Base-by-base conservation (phyloP, 2,113 vertebrate genomes). In the Forbesichthys agassizii region DNA sequence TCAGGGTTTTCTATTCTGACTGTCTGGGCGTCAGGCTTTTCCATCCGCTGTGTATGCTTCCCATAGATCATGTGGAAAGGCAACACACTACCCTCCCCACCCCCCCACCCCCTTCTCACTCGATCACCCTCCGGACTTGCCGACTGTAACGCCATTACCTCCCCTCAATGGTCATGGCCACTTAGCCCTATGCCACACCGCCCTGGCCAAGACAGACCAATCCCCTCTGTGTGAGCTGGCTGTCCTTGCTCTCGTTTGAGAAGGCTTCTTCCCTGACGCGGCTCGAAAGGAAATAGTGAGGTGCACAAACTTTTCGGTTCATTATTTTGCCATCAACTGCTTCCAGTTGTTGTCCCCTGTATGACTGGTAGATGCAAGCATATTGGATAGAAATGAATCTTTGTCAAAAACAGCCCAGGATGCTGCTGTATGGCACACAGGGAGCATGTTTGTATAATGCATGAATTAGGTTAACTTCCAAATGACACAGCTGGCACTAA, bases 151-250 rank as follows among this genome's bases (percentile, higher is more conserved):
- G 82, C 78, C 69, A 85, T 86, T 85, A 81, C 80, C 81, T 81
- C 86, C 77, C 79, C 88, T 82, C 79, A 13, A 73, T 71, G 85
- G 86, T 86, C 88, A 88, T 80, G 82, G 86, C 86, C 85, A 87
- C 80, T 90, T 87, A 88, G 80, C 80, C 83, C 80, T 68, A 76
- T 82, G 82, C 84, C 86, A 85, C 85, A 87, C 86, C 18, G 42
- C 72, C 69, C 71, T 49, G 64, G 84, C 73, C 80, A 47, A 60
- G 48, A 59, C 69, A 63, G 71, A 82, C 77, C 71, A 74, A 73
- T 80, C 58, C 71, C 73, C 65, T 69, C 70, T 60, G 59, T 14
- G 60, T 33, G 78, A 67, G 36, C 36, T 42, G 36, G 78, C 79
- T 70, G 79, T 69, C 84, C 81, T 84, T 80, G 73, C 69, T 77